A percentile compares a stretch with the other conserved stretches of the same genome.
Evolutionary conservation across 2,888 invertebrate genomes (phyloP).

Genomic region (Hemicrepidius hirtus): DNA sequence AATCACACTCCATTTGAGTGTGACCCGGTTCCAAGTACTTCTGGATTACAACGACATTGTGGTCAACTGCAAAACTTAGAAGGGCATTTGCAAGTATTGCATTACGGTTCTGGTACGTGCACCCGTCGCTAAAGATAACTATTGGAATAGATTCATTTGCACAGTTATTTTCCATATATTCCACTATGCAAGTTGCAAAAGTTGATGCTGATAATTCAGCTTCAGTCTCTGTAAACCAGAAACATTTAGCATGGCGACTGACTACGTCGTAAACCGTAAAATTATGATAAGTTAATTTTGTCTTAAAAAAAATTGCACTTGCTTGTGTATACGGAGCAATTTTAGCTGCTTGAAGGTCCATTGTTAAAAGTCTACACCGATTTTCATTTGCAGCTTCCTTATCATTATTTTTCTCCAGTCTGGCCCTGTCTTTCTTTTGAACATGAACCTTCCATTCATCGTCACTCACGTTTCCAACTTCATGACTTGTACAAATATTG

Average conservation of each 20-base stretch:
- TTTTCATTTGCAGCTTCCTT: constrained; percentile 7
- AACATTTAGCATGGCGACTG: not conserved
- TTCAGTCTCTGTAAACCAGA: constrained; percentile 25
- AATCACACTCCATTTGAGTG: constrained; percentile 66
- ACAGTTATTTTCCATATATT: constrained; percentile 14
- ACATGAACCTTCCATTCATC: constrained; percentile 17
- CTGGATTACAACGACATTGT: constrained; percentile 39
- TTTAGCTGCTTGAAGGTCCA: constrained; percentile 24
- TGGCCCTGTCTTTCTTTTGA: not conserved
- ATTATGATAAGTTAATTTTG: constrained; percentile 26
- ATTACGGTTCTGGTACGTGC: constrained; percentile 46
- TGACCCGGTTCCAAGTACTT: constrained; percentile 60
- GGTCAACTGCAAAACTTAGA: constrained; percentile 28
- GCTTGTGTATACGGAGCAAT: not conserved
- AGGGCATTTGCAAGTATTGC: constrained; percentile 44
- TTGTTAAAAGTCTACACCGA: not conserved
- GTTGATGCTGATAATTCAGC: constrained; percentile 1
- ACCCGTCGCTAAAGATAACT: constrained; percentile 36
- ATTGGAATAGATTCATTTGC: not conserved
- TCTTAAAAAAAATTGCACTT: constrained; percentile 15
- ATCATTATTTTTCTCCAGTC: not conserved
- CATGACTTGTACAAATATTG: constrained; percentile 19
- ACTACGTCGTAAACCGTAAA: constrained; percentile 24
- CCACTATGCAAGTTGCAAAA: constrained; percentile 21
- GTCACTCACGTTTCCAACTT: constrained; percentile 17